Percentiles rank a stretch among this genome's conserved stretches.
Conservation (phyloP, 2,888 invertebrate genomes). For the Cistogaster globosa region DNA sequence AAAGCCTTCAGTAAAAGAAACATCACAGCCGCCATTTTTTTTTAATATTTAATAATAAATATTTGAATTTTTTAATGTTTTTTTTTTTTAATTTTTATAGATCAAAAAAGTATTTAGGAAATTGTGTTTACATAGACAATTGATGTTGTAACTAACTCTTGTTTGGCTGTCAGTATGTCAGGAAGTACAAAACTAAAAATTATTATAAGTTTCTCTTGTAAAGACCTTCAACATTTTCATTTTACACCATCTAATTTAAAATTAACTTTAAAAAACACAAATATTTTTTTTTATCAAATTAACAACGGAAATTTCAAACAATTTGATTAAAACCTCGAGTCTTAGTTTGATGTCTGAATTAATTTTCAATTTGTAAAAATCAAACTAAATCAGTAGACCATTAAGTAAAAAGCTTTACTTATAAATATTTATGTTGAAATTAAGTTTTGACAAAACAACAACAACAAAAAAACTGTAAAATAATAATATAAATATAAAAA, state of each 20-base stretch:
- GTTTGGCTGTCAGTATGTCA: neutral
- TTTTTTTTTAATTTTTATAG: too few species aligned
- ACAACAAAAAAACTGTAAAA: neutral
- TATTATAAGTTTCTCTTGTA: slow-evolving; percentile 7
- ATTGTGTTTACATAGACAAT: too few species aligned
- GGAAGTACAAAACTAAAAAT: neutral
- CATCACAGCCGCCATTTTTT: too few species aligned
- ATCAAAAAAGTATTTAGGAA: too few species aligned
- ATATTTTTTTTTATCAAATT: slow-evolving; percentile 9
- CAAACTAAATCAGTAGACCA: slow-evolving; percentile 61
- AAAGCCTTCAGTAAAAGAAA: too few species aligned
- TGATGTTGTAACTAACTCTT: neutral
- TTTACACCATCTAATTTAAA: neutral
- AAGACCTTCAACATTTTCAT: slow-evolving; percentile 6
- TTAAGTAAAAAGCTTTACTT: slow-evolving; percentile 14
- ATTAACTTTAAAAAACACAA: neutral
- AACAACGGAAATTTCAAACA: slow-evolving; percentile 55
- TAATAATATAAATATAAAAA: slow-evolving; percentile 12
- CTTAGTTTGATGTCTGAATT: slow-evolving; percentile 33
- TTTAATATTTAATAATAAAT: too few species aligned
- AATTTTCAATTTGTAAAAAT: slow-evolving; percentile 45
- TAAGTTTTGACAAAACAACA: neutral
- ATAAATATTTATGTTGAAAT: slow-evolving; percentile 3
- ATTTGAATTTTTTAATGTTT: too few species aligned
- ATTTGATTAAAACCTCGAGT: slow-evolving; percentile 18